Evolutionary conservation across 1,140 invertebrate genomes (phyloP).

Genomic region (Cotesia glomerata): DNA sequence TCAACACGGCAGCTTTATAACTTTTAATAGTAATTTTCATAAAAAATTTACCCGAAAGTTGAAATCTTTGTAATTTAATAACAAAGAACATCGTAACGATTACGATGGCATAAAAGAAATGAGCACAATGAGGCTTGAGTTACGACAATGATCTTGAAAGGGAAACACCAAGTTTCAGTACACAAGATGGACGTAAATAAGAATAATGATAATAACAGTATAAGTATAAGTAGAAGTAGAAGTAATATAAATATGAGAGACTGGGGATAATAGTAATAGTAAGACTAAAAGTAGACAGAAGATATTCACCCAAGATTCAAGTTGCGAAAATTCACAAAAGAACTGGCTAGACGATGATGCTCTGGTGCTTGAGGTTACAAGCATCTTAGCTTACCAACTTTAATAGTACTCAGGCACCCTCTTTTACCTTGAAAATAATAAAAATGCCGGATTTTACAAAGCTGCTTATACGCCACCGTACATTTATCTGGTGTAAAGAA

Average conservation of each 20-base stretch:
- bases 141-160: too few relatives aligned
- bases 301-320: neutral
- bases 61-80: too few relatives aligned
- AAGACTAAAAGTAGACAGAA: neutral
- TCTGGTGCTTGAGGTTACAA: neutral
- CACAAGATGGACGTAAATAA: too few relatives aligned
- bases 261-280: neutral
- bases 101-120: too few relatives aligned
- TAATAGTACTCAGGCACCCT: neutral
- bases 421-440: neutral
- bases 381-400: neutral
- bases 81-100: too few relatives aligned
- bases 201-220: too few relatives aligned
- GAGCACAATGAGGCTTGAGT: too few relatives aligned
- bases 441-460: neutral
- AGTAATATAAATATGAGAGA: neutral
- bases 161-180: too few relatives aligned
- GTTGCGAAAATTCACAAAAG: neutral
- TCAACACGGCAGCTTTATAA: too few relatives aligned
- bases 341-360: neutral
- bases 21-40: too few relatives aligned
- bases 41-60: too few relatives aligned
- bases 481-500: neutral
- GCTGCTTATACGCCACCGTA: neutral
- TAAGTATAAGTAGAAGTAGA: neutral